Base-by-base conservation (phyloP, 2,888 invertebrate species). In the Zaprionus lineosus region DNA sequence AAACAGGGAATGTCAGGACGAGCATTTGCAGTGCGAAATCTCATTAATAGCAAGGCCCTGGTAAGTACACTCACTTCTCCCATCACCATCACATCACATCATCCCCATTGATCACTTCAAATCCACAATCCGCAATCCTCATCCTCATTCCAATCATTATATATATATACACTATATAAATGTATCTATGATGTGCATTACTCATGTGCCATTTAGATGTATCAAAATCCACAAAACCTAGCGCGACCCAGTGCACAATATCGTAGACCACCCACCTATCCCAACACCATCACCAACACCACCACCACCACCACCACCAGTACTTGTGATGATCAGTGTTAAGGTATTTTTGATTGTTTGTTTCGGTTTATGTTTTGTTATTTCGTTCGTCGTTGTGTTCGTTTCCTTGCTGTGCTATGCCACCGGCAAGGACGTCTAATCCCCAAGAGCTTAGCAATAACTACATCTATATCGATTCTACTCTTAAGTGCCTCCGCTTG, bases 41-140 rank as follows among this genome's bases (percentile, higher is more conserved):
- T 94, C 86, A 95, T 95, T 84, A 94, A 93, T 88, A 93, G 92
- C 82, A 94, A 93, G 86, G 93, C 94, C 51, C 93, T 94, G 91
- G 93, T 93, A 90, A 91, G 89, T 88, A 34, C 16, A n/a, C n/a
- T n/a, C n/a, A n/a, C n/a, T n/a, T n/a, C 7, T 28, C 24, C 12
- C 24, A 4, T 21, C 0, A 24, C 34, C n/a, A 34, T 9, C 14
- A 6, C 33, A 12, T 1, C 12, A 36, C 1, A 16, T 16, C 12
- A 16, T 8, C 21, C 5, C 15, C 33, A 47, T 31, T n/a, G n/a
- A n/a, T n/a, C n/a, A n/a, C n/a, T n/a, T n/a, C n/a, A n/a, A n/a
- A 16, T 31, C 21, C 41, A 33, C 8, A n/a, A 37, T 48, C 33
- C 31, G 19, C 4, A 37, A 11, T 11, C 29, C 11, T n/a, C 7